A percentile compares a stretch with the other conserved stretches of the same genome.
Evolutionary conservation across 2,888 invertebrate species (phyloP).

Genomic region (Amphipoea lucens): DNA sequence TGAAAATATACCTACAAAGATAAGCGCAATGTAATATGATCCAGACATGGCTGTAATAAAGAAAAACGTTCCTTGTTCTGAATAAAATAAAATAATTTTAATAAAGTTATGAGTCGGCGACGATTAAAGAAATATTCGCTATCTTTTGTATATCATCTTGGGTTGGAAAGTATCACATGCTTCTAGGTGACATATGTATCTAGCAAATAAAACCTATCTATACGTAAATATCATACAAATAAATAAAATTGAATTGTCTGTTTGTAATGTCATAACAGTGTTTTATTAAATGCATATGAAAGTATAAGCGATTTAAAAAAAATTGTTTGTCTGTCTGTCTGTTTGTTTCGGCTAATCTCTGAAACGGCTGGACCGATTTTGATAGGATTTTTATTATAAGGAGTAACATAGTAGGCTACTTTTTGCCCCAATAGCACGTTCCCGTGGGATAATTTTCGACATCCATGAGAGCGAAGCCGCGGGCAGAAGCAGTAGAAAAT

Average conservation of each 20-base stretch:
- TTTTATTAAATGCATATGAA: not conserved
- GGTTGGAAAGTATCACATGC: not conserved
- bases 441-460: not conserved
- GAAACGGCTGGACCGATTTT: not conserved
- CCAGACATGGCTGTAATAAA: constrained; percentile 10
- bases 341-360: not conserved
- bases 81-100: constrained; percentile 15
- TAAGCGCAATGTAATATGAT: constrained; percentile 12
- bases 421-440: not conserved
- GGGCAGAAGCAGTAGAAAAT: not conserved
- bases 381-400: not conserved
- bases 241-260: not conserved
- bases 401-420: no score
- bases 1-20: not conserved
- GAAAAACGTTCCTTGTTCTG: not conserved
- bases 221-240: not conserved
- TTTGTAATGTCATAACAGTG: not conserved
- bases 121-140: constrained; percentile 8
- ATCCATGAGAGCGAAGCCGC: not conserved
- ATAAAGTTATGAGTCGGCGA: not conserved
- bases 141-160: not conserved
- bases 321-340: not conserved
- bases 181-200: not conserved
- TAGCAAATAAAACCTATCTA: not conserved
- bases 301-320: not conserved